phyloP scores from a whole-genome alignment of 1,140 invertebrate genomes.

The Cydia strobilella region DNA sequence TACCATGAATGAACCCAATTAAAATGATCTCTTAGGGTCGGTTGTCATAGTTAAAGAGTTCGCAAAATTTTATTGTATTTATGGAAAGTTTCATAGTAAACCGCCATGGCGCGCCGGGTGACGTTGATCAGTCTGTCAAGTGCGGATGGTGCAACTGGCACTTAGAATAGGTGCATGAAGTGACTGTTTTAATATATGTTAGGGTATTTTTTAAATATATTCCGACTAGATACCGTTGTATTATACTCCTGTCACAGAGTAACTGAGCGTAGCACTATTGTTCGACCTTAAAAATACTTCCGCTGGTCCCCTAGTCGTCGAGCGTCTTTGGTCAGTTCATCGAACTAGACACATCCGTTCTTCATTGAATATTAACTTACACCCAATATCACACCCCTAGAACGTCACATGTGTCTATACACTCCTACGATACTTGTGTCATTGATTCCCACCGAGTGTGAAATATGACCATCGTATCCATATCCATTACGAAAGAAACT shows the following conservation, averaged over 20 bases:
- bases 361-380: constrained; percentile 47
- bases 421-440: background rate
- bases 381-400: constrained; percentile 10
- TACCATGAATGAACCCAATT: too few species aligned
- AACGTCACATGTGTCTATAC: background rate
- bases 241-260: background rate
- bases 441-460: background rate
- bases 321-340: constrained; percentile 51
- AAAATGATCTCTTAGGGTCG: too few species aligned
- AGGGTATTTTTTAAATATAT: background rate
- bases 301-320: constrained; percentile 45
- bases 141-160: too few species aligned
- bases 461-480: constrained; percentile 3
- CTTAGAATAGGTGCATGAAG: too few species aligned
- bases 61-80: too few species aligned
- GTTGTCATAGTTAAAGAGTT: too few species aligned
- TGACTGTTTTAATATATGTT: background rate
- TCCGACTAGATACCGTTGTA: constrained; percentile 7
- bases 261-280: constrained; percentile 38
- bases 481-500: background rate
- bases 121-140: too few species aligned
- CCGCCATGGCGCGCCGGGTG: too few species aligned
- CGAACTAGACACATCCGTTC: constrained; percentile 69
- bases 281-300: constrained; percentile 56
- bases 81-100: too few species aligned